phyloP scores from a whole-genome alignment of 2,888 invertebrate genomes.

The Elegia similella region DNA sequence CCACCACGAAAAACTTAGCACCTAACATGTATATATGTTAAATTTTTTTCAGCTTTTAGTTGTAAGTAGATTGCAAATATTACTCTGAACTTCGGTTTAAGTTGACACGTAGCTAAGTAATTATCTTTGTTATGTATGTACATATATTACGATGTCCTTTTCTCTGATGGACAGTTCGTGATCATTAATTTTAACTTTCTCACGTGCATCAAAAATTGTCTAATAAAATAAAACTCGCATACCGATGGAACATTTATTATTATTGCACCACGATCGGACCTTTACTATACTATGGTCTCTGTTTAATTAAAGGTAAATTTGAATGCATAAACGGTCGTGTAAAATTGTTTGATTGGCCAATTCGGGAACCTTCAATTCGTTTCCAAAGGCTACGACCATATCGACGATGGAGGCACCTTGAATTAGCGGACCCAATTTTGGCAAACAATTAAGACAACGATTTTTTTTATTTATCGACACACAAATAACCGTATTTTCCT shows the following conservation, averaged over 20 bases:
- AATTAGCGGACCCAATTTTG: conserved; percentile 25
- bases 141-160: no score
- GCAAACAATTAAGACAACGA: conserved; percentile 18
- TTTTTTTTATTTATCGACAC: conserved; percentile 13
- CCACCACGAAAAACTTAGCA: no score
- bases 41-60: no score
- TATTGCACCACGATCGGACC: conserved; percentile 11
- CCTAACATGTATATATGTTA: no score
- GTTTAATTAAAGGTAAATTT: conserved; percentile 34
- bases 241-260: conserved; percentile 19
- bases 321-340: conserved; percentile 32
- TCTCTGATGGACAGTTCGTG: background rate
- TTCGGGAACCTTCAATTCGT: conserved; percentile 47
- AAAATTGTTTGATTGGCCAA: conserved; percentile 56
- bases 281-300: conserved; percentile 25
- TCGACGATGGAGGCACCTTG: conserved; percentile 50
- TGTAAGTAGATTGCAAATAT: no score
- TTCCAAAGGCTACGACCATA: conserved; percentile 44
- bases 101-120: no score
- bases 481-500: conserved; percentile 19
- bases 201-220: conserved; percentile 7
- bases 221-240: conserved; percentile 23
- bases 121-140: no score
- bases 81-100: no score
- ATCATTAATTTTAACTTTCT: conserved; percentile 9